These are phyloP conservation scores for Palythoa grandiflora DNA, from an alignment of 92 coral and sea anemone genomes.

Conservation along the genomic window DNA sequence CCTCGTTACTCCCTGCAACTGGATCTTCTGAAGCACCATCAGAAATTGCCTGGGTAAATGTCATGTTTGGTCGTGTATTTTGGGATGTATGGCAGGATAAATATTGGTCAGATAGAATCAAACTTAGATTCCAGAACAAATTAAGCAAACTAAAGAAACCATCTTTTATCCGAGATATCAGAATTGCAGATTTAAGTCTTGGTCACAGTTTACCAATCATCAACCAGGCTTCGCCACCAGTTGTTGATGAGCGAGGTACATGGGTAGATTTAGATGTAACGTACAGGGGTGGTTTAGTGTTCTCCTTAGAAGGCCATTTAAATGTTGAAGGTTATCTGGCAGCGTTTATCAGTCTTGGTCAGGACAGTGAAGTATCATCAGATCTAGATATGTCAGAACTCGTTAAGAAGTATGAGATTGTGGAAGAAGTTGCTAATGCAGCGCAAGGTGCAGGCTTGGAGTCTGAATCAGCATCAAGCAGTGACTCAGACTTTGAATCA, in stretches of 20 bases:
- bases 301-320: slow-evolving; percentile 91
- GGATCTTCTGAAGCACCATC: slow-evolving; percentile 62
- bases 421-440: slow-evolving; percentile 68
- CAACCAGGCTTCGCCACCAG: slow-evolving; percentile 83
- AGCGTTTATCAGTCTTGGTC: slow-evolving; percentile 83
- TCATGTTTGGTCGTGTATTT: slow-evolving; percentile 90
- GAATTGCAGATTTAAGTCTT: slow-evolving; percentile 86
- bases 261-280: slow-evolving; percentile 99
- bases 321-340: slow-evolving; percentile 92
- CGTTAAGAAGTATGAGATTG: slow-evolving; percentile 74
- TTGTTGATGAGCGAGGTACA: slow-evolving; percentile 87
- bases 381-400: slow-evolving; percentile 91
- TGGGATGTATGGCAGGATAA: slow-evolving; percentile 99
- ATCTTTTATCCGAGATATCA: slow-evolving; percentile 92
- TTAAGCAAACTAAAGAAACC: slow-evolving; percentile 88
- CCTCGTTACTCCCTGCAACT: slow-evolving; percentile 67
- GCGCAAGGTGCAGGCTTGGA: slow-evolving; percentile 58
- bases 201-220: slow-evolving; percentile 92
- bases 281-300: slow-evolving; percentile 91
- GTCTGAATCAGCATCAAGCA: slow-evolving; percentile 85
- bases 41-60: slow-evolving; percentile 95
- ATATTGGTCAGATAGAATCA: slow-evolving; percentile 96
- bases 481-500: slow-evolving; percentile 92
- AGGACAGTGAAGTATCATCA: slow-evolving; percentile 71
- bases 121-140: slow-evolving; percentile 94